A percentile compares a stretch with the other conserved stretches of the same genome.
These are phyloP conservation scores for Sinocyclocheilus maitianheensis DNA, from an alignment of 2,113 vertebrate genomes.

Conservation along the genomic window DNA sequence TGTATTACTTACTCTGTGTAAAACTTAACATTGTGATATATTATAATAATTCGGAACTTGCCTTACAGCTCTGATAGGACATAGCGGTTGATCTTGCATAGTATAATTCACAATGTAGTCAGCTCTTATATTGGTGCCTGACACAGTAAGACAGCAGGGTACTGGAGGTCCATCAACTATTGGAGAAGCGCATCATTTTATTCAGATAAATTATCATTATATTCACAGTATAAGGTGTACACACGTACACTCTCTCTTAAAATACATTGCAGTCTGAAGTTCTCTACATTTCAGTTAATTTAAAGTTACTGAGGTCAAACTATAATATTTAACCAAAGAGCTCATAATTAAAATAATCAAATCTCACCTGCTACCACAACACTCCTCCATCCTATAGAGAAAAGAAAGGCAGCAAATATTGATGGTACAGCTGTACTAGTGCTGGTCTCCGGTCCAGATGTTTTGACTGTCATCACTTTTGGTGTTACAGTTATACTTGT, in stretches of 20 bases:
- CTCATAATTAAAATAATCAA: background rate
- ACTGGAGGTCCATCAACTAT: fast-evolving
- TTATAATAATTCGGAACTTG: background rate
- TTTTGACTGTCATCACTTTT: too few relatives aligned
- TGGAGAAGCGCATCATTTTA: conserved; percentile 6
- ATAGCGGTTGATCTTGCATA: fast-evolving
- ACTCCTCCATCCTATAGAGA: background rate
- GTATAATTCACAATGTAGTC: fast-evolving
- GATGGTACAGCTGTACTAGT: background rate
- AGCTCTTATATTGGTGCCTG: fast-evolving
- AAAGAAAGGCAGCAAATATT: background rate
- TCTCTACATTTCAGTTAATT: background rate
- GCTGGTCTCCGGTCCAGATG: too few relatives aligned
- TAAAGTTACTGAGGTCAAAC: conserved; percentile 32
- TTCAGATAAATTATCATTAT: background rate
- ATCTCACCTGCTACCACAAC: background rate
- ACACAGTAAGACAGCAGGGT: background rate
- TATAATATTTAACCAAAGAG: background rate
- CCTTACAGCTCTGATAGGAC: background rate
- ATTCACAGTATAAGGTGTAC: too few relatives aligned
- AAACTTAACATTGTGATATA: too few relatives aligned
- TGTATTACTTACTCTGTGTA: too few relatives aligned
- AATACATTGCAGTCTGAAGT: too few relatives aligned
- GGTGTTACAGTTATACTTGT: too few relatives aligned
- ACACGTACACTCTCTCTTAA: background rate